Percentiles rank a stretch among this genome's conserved stretches.
These are phyloP conservation scores for Zaprionus kolodkinae DNA, from an alignment of 1,140 invertebrate genomes.

Conservation along the genomic window DNA sequence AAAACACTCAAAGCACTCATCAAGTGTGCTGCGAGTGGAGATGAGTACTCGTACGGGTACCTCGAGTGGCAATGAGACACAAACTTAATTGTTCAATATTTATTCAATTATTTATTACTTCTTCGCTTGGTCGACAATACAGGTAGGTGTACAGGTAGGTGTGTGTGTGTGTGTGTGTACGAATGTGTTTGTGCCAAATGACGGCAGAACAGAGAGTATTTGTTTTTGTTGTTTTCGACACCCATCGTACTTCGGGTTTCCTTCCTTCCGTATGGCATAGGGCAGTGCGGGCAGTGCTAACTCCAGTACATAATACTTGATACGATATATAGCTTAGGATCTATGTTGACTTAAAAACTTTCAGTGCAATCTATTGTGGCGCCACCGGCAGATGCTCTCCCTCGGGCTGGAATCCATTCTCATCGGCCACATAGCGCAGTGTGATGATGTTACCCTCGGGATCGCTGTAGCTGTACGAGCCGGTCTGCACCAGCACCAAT, in stretches of 20 bases:
- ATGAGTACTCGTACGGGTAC: slow-evolving; percentile 17
- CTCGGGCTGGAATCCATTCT: slow-evolving; percentile 87
- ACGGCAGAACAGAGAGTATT: slow-evolving; percentile 25
- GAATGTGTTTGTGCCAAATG: slow-evolving; percentile 35
- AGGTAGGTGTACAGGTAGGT: slow-evolving; percentile 15
- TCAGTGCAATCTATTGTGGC: slow-evolving; percentile 82
- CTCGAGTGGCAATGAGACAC: slow-evolving; percentile 51
- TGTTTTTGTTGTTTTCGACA: background rate
- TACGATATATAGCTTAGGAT: slow-evolving; percentile 34
- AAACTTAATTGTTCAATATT: slow-evolving; percentile 57
- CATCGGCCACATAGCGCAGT: slow-evolving; percentile 90
- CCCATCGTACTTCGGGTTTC: slow-evolving; percentile 20
- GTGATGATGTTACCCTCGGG: slow-evolving; percentile 90
- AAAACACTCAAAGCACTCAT: slow-evolving; percentile 25
- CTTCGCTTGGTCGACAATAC: slow-evolving; percentile 25
- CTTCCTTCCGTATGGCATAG: slow-evolving; percentile 34
- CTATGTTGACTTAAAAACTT: slow-evolving; percentile 29
- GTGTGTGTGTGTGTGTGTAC: slow-evolving; percentile 15
- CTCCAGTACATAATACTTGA: slow-evolving; percentile 51
- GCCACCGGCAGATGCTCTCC: slow-evolving; percentile 88
- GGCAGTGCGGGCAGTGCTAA: slow-evolving; percentile 43
- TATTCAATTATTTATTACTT: slow-evolving; percentile 51
- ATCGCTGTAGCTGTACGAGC: slow-evolving; percentile 89
- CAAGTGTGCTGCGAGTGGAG: slow-evolving; percentile 24
- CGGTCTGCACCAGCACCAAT: slow-evolving; percentile 86